Evolutionary conservation across 2,113 vertebrate species (phyloP), one percentile per base, ranked within the genome.

Genomic region (Dascyllus trimaculatus): DNA sequence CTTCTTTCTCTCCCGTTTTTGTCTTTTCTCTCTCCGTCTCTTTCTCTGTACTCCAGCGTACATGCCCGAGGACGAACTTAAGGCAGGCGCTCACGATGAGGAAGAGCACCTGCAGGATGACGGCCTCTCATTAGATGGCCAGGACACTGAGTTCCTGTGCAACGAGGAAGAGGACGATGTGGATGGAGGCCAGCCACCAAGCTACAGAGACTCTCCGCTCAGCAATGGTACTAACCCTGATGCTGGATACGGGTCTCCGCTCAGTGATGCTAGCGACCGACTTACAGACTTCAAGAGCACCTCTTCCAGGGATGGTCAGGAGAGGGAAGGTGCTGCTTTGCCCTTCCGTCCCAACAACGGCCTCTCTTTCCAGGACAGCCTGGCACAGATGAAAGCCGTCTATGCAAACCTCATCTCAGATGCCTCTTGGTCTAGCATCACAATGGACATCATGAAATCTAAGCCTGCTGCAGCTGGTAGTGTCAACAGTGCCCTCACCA

Each of bases 381-480:
- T 99, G 95, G 97, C 98, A 32, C 96, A 99, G 91, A 99, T 99
- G 95, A 99, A 99, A 94, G 98, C 97, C n/a, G 97, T 99, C 92
- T 99, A 99, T 91, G 97, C 98, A 90, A 99, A 99, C 93, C 93
- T 99, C 81, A 96, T 99, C 93, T 98, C 98, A 14, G 97, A 98
- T 90, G 96, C 97, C 92, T 99, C 97, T 95, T 99, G 98, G 98
- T 98, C 98, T 81, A 97, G 95, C 94, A 94, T 99, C 81, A 95
- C 96, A 74, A 94, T 97, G 95, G 97, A 98, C 89, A 94, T 99
- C 85, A 99, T 99, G 95, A 98, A 98, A 94, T 93, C 96, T 63
- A 94, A 95, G 75, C 95, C 96, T 22, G 84, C 89, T 63, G 78
- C 89, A 45, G 85, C 90, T 46, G 83, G 90, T 68, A 84, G 82